Percentiles rank a stretch among this genome's conserved stretches.
Evolutionary conservation across 2,797 vertebrate genomes (phyloP).

Genomic region (Manis pentadactyla): DNA sequence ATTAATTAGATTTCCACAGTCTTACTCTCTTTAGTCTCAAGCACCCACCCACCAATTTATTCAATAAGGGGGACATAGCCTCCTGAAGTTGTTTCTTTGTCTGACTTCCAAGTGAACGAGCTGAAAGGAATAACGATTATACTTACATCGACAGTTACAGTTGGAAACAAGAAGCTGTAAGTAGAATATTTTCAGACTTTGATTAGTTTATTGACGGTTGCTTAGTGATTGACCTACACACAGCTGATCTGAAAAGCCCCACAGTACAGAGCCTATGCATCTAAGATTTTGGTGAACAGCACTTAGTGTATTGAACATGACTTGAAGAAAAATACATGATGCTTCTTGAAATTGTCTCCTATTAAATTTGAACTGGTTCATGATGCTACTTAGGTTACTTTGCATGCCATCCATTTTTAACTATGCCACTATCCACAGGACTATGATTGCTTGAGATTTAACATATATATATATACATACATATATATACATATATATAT

Average conservation of each 20-base stretch:
- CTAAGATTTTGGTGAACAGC: not conserved
- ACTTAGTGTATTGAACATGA: not conserved
- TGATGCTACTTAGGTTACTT: not conserved
- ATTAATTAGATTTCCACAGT: not conserved
- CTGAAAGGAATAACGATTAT: not conserved
- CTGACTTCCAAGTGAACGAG: not conserved
- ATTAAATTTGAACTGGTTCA: not conserved
- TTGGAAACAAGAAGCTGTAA: not conserved
- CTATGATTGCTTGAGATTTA: not conserved
- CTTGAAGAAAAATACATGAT: not conserved
- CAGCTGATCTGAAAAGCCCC: not conserved
- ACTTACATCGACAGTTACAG: not conserved
- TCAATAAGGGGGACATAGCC: not conserved
- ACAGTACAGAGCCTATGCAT: too few species aligned
- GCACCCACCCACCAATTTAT: not conserved
- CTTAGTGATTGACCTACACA: not conserved
- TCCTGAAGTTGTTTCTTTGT: not conserved
- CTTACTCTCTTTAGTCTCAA: not conserved
- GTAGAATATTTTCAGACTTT: constrained; percentile 7
- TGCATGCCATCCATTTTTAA: not conserved
- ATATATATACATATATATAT: not conserved
- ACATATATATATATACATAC: not conserved
- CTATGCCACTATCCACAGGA: not conserved
- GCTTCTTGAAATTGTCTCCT: not conserved
- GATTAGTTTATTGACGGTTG: constrained; percentile 7